Percentiles rank a stretch among this genome's conserved stretches.
These are phyloP conservation scores for Rhagophthalmus giganteus DNA, from an alignment of 2,888 invertebrate species.

Conservation along the genomic window DNA sequence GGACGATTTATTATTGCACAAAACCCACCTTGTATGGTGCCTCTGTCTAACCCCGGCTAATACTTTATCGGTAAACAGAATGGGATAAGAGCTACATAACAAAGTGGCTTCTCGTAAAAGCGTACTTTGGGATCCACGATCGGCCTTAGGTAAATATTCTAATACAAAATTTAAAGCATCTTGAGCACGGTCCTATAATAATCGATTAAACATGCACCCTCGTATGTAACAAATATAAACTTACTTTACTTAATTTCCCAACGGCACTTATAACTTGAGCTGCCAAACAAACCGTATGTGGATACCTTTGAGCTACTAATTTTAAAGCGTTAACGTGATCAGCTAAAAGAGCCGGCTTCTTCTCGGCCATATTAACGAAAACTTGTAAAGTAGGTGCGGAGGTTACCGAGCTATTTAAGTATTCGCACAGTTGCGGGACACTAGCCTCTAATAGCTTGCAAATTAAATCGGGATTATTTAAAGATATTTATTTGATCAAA, in stretches of 20 bases:
- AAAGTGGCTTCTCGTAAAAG: constrained; percentile 79
- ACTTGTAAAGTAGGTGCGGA: constrained; percentile 71
- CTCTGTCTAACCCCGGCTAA: constrained; percentile 73
- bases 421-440: constrained; percentile 79
- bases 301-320: constrained; percentile 67
- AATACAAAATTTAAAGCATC: constrained; percentile 81
- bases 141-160: constrained; percentile 71
- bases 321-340: constrained; percentile 72
- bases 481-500: constrained; percentile 8
- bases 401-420: constrained; percentile 65
- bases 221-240: constrained; percentile 2
- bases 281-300: constrained; percentile 66
- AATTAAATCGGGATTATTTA: constrained; percentile 17
- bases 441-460: constrained; percentile 76
- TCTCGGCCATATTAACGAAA: constrained; percentile 73
- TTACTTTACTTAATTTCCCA: constrained; percentile 71
- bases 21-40: constrained; percentile 55
- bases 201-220: neutral
- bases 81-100: constrained; percentile 78
- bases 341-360: constrained; percentile 69
- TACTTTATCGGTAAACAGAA: constrained; percentile 78
- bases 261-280: constrained; percentile 72
- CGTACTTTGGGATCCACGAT: constrained; percentile 72
- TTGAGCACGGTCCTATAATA: constrained; percentile 71
- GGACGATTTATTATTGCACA: neutral